Conservation (phyloP, 1,140 invertebrate species). For the Zaprionus lachaisei region DNA sequence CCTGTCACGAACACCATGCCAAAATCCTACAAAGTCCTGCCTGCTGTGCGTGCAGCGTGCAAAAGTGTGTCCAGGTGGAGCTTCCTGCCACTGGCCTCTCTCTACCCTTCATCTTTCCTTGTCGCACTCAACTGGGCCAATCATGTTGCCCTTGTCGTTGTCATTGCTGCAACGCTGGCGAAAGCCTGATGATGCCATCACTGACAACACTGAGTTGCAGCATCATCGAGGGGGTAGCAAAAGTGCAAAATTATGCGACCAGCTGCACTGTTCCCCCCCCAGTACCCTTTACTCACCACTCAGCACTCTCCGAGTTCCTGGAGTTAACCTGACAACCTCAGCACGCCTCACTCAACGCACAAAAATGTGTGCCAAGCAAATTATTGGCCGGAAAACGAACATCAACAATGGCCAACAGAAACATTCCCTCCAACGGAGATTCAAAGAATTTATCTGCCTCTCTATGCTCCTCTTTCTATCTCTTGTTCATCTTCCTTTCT, state of each 20-base stretch:
- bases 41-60: constrained; percentile 62
- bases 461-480: neutral
- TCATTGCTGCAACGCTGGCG: constrained; percentile 19
- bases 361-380: constrained; percentile 7
- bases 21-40: constrained; percentile 73
- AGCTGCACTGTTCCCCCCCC: neutral
- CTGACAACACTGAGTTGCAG: constrained; percentile 42
- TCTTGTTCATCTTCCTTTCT: neutral
- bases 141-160: constrained; percentile 58
- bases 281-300: neutral
- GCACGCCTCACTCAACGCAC: constrained; percentile 1
- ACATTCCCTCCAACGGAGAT: constrained; percentile 4
- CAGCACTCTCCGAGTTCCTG: neutral
- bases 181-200: constrained; percentile 51
- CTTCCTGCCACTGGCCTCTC: neutral
- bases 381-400: constrained; percentile 18
- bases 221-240: constrained; percentile 12
- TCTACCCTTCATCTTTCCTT: neutral
- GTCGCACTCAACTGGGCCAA: constrained; percentile 33
- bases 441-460: constrained; percentile 6
- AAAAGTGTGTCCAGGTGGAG: constrained; percentile 56
- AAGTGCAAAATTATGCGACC: constrained; percentile 47
- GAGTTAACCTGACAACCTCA: neutral
- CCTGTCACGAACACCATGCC: constrained; percentile 66
- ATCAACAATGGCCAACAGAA: constrained; percentile 15